Conservation (phyloP, 2,113 vertebrate genomes). For the Sinocyclocheilus anshuiensis region DNA sequence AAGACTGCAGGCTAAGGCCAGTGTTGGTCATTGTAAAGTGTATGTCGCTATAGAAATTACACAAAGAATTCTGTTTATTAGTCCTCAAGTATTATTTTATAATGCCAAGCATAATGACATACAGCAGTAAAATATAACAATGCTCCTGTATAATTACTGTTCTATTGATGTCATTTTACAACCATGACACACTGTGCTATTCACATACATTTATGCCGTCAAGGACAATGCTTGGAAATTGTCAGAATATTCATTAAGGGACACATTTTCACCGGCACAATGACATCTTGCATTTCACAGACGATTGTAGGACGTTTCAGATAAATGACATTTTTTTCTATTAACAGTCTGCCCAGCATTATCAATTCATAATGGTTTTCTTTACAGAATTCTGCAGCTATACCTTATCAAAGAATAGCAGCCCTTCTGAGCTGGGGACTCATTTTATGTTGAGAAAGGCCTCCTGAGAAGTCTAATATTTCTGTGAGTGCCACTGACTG, state of each 20-base stretch:
- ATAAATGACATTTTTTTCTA: conserved; percentile 76
- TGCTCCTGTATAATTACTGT: conserved; percentile 71
- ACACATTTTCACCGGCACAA: conserved; percentile 68
- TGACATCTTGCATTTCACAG: conserved; percentile 77
- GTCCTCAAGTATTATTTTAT: conserved; percentile 74
- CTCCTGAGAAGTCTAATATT: conserved; percentile 32
- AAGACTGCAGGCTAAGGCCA: conserved; percentile 70
- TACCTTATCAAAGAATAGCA: conserved; percentile 75
- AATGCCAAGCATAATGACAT: conserved; percentile 74
- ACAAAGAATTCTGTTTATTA: conserved; percentile 76
- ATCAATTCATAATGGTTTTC: conserved; percentile 77
- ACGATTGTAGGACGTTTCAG: conserved; percentile 69
- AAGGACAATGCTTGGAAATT: conserved; percentile 69
- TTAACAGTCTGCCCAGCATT: conserved; percentile 70
- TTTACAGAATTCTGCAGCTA: conserved; percentile 65
- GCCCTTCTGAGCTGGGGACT: conserved; percentile 64
- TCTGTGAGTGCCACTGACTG: conserved; percentile 22
- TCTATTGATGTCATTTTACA: conserved; percentile 77
- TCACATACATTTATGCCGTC: conserved; percentile 72
- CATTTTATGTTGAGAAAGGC: conserved; percentile 61
- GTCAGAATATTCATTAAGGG: conserved; percentile 73
- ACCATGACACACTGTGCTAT: conserved; percentile 72
- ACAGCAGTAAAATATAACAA: conserved; percentile 48
- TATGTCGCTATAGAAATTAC: conserved; percentile 77
- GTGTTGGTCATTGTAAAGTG: conserved; percentile 70